phyloP scores from a whole-genome alignment of 1,140 invertebrate species.

The Lordiphosa collinella region DNA sequence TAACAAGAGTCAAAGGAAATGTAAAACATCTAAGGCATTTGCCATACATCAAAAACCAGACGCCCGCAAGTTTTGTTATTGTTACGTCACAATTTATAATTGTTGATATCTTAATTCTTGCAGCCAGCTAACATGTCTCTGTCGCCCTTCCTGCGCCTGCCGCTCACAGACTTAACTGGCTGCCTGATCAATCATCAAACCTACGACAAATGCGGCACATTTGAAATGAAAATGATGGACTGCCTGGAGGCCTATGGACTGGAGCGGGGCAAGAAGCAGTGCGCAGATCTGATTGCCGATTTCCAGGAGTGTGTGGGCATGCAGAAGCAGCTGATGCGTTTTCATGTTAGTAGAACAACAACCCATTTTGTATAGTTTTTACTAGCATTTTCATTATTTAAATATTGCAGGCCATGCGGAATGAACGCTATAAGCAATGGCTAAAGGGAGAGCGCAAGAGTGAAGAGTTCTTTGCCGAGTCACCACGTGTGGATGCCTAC shows the following conservation, averaged over 20 bases:
- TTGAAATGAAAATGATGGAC: slow-evolving; percentile 85
- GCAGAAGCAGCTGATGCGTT: slow-evolving; percentile 82
- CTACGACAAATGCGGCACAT: slow-evolving; percentile 82
- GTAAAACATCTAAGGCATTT: no score
- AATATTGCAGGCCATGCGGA: slow-evolving; percentile 80
- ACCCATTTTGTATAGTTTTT: not conserved
- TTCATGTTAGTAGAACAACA: slow-evolving; percentile 71
- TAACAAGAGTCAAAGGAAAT: no score
- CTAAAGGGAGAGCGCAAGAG: slow-evolving; percentile 79
- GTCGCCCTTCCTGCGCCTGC: slow-evolving; percentile 83
- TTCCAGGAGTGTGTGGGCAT: slow-evolving; percentile 84
- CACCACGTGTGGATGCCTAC: slow-evolving; percentile 80
- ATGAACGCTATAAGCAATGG: slow-evolving; percentile 82
- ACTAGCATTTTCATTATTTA: not conserved
- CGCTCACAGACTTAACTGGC: slow-evolving; percentile 85
- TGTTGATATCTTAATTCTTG: not conserved
- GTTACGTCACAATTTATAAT: slow-evolving; percentile 51
- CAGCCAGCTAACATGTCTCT: slow-evolving; percentile 78
- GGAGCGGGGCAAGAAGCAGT: slow-evolving; percentile 82
- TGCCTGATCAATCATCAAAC: slow-evolving; percentile 83
- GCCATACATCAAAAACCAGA: no score
- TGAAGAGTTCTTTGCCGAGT: slow-evolving; percentile 79
- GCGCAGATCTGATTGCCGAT: slow-evolving; percentile 83
- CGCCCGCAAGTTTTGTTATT: slow-evolving; percentile 26
- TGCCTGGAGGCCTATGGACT: slow-evolving; percentile 88